Conservation (phyloP, 1,140 invertebrate genomes). For the Penaeus japonicus region DNA sequence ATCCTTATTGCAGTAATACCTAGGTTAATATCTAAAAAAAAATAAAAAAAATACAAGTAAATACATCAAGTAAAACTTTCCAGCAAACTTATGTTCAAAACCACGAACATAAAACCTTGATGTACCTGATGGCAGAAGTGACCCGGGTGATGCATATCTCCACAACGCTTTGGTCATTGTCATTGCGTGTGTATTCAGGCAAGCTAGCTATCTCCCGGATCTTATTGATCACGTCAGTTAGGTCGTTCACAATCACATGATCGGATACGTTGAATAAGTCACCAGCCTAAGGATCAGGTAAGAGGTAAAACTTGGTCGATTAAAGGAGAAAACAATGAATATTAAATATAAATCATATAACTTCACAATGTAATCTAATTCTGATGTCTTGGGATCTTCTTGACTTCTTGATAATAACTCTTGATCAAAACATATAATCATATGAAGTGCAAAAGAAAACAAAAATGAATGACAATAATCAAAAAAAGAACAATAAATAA, state of each 20-base stretch:
- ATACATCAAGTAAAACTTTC: neutral
- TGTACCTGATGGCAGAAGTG: constrained; percentile 81
- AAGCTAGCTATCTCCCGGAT: constrained; percentile 81
- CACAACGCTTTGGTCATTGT: constrained; percentile 91
- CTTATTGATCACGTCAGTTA: constrained; percentile 80
- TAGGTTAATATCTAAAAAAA: no score
- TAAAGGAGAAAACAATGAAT: neutral
- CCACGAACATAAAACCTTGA: neutral
- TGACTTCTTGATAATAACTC: neutral
- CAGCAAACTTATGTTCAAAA: no score
- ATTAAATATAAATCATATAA: neutral
- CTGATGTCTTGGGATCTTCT: neutral
- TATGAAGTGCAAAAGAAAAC: neutral
- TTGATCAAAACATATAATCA: neutral
- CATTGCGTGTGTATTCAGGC: constrained; percentile 83
- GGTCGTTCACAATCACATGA: constrained; percentile 82
- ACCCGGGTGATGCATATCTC: constrained; percentile 91
- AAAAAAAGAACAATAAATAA: neutral
- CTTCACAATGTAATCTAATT: no score
- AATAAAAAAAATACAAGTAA: no score
- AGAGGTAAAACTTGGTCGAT: neutral
- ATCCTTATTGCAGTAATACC: no score
- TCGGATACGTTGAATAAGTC: constrained; percentile 90
- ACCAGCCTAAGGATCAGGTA: constrained; percentile 71
- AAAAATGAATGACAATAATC: no score